Evolutionary conservation across 2,113 vertebrate species (phyloP).

Genomic region (Ailurus styani): DNA sequence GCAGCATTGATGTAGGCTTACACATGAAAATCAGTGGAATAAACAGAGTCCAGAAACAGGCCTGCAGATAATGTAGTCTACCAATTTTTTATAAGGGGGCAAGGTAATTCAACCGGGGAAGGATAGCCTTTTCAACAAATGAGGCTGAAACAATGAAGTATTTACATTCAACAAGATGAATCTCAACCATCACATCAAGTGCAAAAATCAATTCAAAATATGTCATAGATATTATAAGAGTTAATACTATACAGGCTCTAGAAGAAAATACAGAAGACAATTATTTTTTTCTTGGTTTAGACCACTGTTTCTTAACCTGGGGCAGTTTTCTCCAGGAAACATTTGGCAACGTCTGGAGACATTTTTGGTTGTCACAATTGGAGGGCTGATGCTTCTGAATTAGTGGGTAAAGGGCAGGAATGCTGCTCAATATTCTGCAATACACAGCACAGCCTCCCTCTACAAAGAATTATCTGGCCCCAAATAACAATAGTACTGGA

Average conservation of each 20-base stretch:
- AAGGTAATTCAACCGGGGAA: not conserved
- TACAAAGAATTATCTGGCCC: not conserved
- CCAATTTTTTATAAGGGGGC: not conserved
- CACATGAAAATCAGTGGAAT: not conserved
- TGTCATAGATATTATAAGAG: not conserved
- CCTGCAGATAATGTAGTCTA: not conserved
- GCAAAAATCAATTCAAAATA: not conserved
- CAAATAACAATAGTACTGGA: not conserved
- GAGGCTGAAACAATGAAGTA: not conserved
- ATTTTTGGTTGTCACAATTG: not conserved
- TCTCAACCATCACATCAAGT: not conserved
- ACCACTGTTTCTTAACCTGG: not conserved
- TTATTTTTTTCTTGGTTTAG: not conserved
- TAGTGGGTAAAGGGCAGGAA: not conserved
- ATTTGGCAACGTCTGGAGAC: not conserved
- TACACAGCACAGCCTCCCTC: not conserved
- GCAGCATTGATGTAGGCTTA: not conserved
- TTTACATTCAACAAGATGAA: not conserved
- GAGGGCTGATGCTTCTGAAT: not conserved
- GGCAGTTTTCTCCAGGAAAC: not conserved
- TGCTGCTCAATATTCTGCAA: not conserved
- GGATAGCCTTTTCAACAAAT: not conserved
- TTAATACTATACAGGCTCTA: not conserved
- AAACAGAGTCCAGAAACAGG: not conserved
- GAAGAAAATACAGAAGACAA: not conserved